Evolutionary conservation across 2,113 vertebrate species (phyloP), one percentile per base, ranked within the genome.

Genomic region (Condylura cristata): DNA sequence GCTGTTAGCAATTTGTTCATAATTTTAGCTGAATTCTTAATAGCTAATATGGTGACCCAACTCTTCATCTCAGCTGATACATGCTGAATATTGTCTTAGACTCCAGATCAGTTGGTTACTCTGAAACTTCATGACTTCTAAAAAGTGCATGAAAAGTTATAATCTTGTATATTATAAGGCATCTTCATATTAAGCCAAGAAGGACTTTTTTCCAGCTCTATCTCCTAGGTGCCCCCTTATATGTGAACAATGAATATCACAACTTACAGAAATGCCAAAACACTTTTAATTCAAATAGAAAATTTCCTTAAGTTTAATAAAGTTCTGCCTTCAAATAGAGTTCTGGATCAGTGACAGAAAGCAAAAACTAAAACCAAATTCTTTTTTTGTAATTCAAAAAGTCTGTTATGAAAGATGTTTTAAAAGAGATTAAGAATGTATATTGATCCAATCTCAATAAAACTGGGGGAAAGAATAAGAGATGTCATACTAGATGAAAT

Each of bases 261-360:
- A 70, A 74, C 34, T 58, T 72, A 41, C 1, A 56, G 4, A 8
- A 16, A 74, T 61, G 20, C 46, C 26, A 83, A 91, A 56, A 9
- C 16, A 79, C 26, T 63, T 96, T 92, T 7, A 74, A 74, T 46
- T 83, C 30, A 89, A 90, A 89, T 68, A 86, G 12, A n/a, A 85
- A 92, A 89, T 28, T 34, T 46, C 10, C 41, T n/a, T 58, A 60
- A 90, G 68, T 66, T 17, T 85, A 24, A 30, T 76, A 34, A 70
- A 65, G 24, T 37, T 89, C 9, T 68, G 68, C 44, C 75, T 58
- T 58, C 13, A 66, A 92, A 74, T n/a, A 72, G 18, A 88, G 11
- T 79, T 65, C 8, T 53, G 48, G 24, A 2, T 56, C 53, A 7
- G 53, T 37, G 30, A 68, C 10, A 58, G 68, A 56, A 91, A 53